These are phyloP conservation scores for Uloborus diversus DNA, from an alignment of 1,140 invertebrate genomes.

Conservation along the genomic window DNA sequence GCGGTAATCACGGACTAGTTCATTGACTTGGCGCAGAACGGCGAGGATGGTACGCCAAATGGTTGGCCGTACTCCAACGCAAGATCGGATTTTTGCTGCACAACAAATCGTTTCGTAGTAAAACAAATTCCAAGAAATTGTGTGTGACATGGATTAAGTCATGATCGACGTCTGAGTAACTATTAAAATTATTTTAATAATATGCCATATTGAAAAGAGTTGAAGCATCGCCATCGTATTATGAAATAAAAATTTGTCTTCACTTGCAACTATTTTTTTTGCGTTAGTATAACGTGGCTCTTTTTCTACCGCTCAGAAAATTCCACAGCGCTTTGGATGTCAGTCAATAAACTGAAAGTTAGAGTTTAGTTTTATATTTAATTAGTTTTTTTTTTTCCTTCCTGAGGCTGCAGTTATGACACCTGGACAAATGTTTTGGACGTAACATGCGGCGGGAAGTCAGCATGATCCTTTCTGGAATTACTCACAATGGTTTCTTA, in stretches of 20 bases:
- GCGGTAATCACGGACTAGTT: constrained; percentile 51
- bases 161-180: neutral
- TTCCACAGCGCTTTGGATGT: neutral
- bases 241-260: too few relatives aligned
- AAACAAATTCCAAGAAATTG: neutral
- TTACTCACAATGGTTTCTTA: neutral
- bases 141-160: neutral
- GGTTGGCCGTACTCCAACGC: constrained; percentile 10
- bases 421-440: constrained; percentile 9
- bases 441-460: constrained; percentile 26
- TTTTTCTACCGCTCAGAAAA: neutral
- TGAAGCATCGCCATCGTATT: too few relatives aligned
- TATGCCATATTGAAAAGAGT: too few relatives aligned
- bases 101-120: neutral
- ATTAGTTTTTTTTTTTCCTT: neutral
- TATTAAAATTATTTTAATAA: too few relatives aligned
- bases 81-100: neutral
- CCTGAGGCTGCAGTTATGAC: neutral
- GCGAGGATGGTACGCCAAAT: constrained; percentile 47
- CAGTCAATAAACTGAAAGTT: neutral
- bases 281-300: constrained; percentile 17
- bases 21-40: constrained; percentile 54
- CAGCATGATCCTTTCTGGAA: constrained; percentile 2
- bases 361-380: neutral
- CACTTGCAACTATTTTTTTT: too few relatives aligned